Base-by-base conservation (phyloP, 2,797 vertebrate genomes). In the Hafferia zeledoni region DNA sequence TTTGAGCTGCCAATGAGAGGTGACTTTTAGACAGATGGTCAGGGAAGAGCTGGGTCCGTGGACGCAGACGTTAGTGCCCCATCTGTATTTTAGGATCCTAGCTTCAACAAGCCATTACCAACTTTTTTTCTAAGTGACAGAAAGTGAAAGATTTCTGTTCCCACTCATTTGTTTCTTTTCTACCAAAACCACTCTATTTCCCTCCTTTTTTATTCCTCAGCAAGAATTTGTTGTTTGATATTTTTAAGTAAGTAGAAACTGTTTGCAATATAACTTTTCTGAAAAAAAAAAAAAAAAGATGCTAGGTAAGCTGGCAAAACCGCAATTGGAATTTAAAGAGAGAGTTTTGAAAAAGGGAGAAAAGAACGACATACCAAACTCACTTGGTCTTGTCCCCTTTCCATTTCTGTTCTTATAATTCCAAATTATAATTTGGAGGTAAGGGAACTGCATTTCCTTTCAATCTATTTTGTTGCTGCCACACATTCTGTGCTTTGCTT, bases 401-500 rank as follows among this genome's bases (percentile, higher is more conserved):
- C 91, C 92, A 97, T 95, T 93, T 91, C 92, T 94, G 97, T 92
- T 96, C 93, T 93, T 96, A 97, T 96, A 91, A 91, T 95, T 96
- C 94, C 96, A 95, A 94, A 97, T 95, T 95, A 95, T 65, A 96
- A 97, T 96, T 96, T 92, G 85, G 95, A 95, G 96, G 96, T 94
- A 96, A 94, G 81, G 84, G 90, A 97, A 95, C 91, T 88, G 95
- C 83, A 89, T 97, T 97, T 97, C 94, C 94, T 97, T 97, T 96
- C 95, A 97, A 96, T 94, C 95, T 97, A 97, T 97, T 98, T 97
- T 93, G 95, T 96, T 83, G 97, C 96, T 94, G 96, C 95, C 96
- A 96, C 93, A 97, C 95, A 97, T 97, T 97, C 96, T 96, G 94
- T 96, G 96, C 95, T 97, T 97, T 95, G 95, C 97, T 97, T 95